Conservation (phyloP, 2,113 vertebrate genomes). For the Larimichthys crocea region DNA sequence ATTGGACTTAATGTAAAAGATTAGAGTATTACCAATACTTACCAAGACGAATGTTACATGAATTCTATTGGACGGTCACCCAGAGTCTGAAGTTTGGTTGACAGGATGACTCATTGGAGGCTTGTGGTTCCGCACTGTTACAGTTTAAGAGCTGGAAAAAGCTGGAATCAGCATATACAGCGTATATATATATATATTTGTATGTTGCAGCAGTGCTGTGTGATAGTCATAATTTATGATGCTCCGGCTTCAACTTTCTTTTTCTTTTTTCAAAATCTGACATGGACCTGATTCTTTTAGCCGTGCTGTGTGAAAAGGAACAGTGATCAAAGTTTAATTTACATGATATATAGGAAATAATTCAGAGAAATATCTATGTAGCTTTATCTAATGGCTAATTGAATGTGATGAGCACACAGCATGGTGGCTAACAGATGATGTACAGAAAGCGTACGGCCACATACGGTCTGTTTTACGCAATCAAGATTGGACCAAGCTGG, state of each 20-base stretch:
- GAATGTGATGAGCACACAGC: slow-evolving; percentile 22
- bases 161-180: slow-evolving; percentile 53
- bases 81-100: slow-evolving; percentile 6
- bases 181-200: slow-evolving; percentile 55
- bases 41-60: slow-evolving; percentile 12
- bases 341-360: slow-evolving; percentile 38
- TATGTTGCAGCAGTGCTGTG: slow-evolving; percentile 61
- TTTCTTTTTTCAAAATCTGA: slow-evolving; percentile 24
- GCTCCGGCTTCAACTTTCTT: slow-evolving; percentile 3
- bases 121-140: slow-evolving; percentile 29
- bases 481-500: slow-evolving; percentile 45
- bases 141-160: slow-evolving; percentile 36
- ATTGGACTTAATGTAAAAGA: not conserved
- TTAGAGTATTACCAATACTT: too few relatives aligned
- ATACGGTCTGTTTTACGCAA: slow-evolving; percentile 31
- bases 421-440: slow-evolving; percentile 33
- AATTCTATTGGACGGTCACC: not conserved
- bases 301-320: slow-evolving; percentile 36
- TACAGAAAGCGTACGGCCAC: slow-evolving; percentile 35
- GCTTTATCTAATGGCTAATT: slow-evolving; percentile 22
- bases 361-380: slow-evolving; percentile 24
- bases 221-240: slow-evolving; percentile 68
- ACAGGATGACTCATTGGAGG: slow-evolving; percentile 17
- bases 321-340: slow-evolving; percentile 18
- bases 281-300: slow-evolving; percentile 32